Evolutionary conservation across 1,140 invertebrate genomes (phyloP), one percentile per base, ranked within the genome.

Genomic region (Oncopeltus fasciatus): DNA sequence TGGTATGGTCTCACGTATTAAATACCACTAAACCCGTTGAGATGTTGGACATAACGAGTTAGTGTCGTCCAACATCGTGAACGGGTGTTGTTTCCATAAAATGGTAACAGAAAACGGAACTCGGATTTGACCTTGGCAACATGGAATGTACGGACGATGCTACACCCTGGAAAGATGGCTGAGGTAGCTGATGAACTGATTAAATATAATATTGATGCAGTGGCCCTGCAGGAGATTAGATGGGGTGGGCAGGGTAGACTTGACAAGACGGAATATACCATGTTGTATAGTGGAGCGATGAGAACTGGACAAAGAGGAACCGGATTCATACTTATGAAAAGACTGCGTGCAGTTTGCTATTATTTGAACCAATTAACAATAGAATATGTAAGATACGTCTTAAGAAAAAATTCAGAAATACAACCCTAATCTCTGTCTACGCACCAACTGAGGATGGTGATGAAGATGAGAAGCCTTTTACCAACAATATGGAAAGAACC

Each of bases 171-270:
- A 26, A 63, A 56, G 56, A 64, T 64, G 63, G 20, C 46, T 1
- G 63, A 64, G 56, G 53, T 64, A 20, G 63, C 63, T n/a, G 24
- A 33, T 2, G 46, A 64, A 27, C 51, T 64, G 16, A 53, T 24
- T 27, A 61, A 64, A 61, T 64, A 18, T 44, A 59, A 51, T 24
- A 58, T 62, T 18, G 51, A 62, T 18, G 18, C 59, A 5, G 47
- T 65, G 20, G 56, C 56, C 12, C 56, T 65, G 14, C 60, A 62
- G 51, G 60, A 62, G 18, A 51, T 65, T 27, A 57, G 61, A 62
- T 65, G 64, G 60, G 8, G 56, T 16, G 60, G 61, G 1, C n/a
- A 44, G 26, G 60, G 53, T 26, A 62, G 31, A 21, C 43, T 65
- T 2, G 60, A 62, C 24, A 65, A 62, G 33, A 44, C 44, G 24